Evolutionary conservation across 1,140 invertebrate species (phyloP).

Genomic region (Neodiprion pinetum): DNA sequence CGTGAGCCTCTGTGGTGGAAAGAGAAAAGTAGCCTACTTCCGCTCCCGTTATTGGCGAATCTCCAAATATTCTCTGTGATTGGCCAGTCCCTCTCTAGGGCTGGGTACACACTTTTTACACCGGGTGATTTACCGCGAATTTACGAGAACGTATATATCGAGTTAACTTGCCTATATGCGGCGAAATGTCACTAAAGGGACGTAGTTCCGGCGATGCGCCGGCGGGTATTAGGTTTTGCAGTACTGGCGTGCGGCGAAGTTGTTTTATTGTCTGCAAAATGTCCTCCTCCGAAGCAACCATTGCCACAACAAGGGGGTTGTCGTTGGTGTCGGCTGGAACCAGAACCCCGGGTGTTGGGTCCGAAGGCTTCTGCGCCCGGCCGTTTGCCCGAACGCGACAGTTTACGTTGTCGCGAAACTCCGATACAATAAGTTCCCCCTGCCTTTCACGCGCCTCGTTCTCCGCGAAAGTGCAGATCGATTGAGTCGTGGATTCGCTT

Average conservation of each 20-base stretch:
- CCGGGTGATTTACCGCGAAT: too few relatives aligned
- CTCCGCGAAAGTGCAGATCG: background rate
- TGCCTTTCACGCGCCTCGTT: background rate
- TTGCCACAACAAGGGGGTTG: constrained; percentile 40
- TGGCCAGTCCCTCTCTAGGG: too few relatives aligned
- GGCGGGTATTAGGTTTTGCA: constrained; percentile 48
- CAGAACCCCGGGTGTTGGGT: background rate
- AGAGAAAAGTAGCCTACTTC: too few relatives aligned
- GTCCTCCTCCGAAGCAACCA: constrained; percentile 48
- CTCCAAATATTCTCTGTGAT: too few relatives aligned
- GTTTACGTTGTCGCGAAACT: background rate
- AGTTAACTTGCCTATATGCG: constrained; percentile 46
- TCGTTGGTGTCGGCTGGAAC: constrained; percentile 38
- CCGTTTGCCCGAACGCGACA: background rate
- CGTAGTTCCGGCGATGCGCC: constrained; percentile 32
- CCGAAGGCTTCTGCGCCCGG: too few relatives aligned
- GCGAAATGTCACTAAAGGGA: constrained; percentile 33
- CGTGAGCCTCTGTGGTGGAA: too few relatives aligned
- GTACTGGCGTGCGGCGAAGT: constrained; percentile 45
- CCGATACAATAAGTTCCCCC: background rate
- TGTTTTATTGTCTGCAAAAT: constrained; percentile 48
- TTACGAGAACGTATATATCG: too few relatives aligned
- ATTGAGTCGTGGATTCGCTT: background rate
- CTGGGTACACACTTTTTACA: too few relatives aligned
- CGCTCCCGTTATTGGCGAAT: too few relatives aligned